Percentiles rank a stretch among this genome's conserved stretches.
Conservation (phyloP, 2,113 vertebrate species). For the Anolis sagrei region DNA sequence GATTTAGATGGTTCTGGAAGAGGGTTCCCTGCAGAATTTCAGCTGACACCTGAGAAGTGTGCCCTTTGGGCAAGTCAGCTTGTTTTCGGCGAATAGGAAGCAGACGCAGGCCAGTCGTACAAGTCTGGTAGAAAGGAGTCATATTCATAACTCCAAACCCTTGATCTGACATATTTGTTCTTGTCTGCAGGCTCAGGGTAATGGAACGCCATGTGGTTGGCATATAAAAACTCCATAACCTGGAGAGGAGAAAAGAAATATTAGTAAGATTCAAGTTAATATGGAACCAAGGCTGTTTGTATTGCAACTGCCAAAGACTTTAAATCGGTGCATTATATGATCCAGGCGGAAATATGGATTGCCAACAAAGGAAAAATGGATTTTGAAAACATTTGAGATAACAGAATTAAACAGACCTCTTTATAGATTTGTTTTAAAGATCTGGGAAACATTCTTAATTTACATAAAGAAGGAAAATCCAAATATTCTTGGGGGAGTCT, state of each 20-base stretch:
- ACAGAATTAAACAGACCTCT: too few species aligned
- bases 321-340: too few species aligned
- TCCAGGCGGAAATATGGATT: too few species aligned
- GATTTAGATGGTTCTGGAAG: conserved; percentile 24
- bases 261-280: neutral
- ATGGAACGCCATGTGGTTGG: conserved; percentile 94
- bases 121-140: conserved; percentile 93
- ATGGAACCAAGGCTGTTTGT: too few species aligned
- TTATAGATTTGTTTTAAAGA: too few species aligned
- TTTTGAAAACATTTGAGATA: too few species aligned
- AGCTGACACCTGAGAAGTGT: neutral
- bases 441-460: too few species aligned
- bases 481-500: too few species aligned
- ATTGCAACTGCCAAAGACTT: too few species aligned
- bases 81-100: conserved; percentile 73
- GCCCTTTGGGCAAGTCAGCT: conserved; percentile 33
- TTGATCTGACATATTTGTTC: conserved; percentile 81
- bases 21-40: conserved; percentile 64
- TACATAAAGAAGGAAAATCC: too few species aligned
- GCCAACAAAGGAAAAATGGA: too few species aligned
- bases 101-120: conserved; percentile 90
- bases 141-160: conserved; percentile 88
- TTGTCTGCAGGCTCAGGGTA: conserved; percentile 95
- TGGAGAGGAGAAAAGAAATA: conserved; percentile 53
- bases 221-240: conserved; percentile 92